Evolutionary conservation across 2,797 vertebrate species (phyloP), one percentile per base, ranked within the genome.

Genomic region (Eleutherodactylus coqui): DNA sequence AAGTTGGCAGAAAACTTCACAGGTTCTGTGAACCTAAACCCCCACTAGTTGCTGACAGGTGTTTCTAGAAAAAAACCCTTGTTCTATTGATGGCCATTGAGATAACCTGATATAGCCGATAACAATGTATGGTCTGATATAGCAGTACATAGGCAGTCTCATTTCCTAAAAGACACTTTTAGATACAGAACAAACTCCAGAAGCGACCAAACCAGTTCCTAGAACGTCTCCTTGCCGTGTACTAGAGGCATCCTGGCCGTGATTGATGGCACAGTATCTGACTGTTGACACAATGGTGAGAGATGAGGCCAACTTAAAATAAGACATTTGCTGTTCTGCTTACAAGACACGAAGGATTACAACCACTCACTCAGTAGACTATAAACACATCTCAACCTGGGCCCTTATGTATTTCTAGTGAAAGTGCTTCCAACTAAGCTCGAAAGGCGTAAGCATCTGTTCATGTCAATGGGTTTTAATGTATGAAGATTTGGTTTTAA

Each of bases 271-370:
- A 24, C 53, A 13, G 2, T 53, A 24, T 38, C 80, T 82, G 47
- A 72, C 34, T 82, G 64, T 29, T 82, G 80, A 73, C 80, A 82
- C 47, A 27, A 17, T 58, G 80, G 10, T 82, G 80, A 82, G 16
- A 55, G 80, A 82, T 55, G 64, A 82, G 24, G 11, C 45, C 14
- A 29, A 29, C 34, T 55, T 72, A 43, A 58, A 38, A 70, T 24
- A 43, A 34, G 80, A 38, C 80, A 73, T 49, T 55, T 72, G 67
- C 14, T n/a, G 10, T n/a, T 82, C 67, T 67, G 29, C 45, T 72
- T 82, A 55, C 8, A 82, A 29, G 67, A 72, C 36, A 72, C 14
- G 47, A 82, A 51, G 29, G 41, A 72, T 82, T 41, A 73, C 67
- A 82, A 55, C 34, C 80, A 82, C 38, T 82, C 49, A 73, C 47